Evolutionary conservation across 2,888 invertebrate species (phyloP).

Genomic region (Sinentomon sp.): DNA sequence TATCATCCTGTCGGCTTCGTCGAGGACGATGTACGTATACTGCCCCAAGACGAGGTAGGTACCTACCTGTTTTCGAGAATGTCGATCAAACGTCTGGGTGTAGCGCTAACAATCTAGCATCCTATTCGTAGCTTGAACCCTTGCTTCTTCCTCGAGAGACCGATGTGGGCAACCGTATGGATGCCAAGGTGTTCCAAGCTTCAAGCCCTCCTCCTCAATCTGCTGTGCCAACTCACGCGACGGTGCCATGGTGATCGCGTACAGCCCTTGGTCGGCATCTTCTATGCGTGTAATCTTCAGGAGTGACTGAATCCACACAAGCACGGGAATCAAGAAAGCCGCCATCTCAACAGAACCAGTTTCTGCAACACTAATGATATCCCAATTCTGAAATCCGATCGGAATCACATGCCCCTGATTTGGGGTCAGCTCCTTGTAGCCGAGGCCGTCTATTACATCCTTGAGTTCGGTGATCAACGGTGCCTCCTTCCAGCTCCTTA

Average conservation of each 20-base stretch:
- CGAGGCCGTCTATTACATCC: conserved; percentile 78
- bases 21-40: conserved; percentile 89
- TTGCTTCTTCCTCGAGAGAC: conserved; percentile 90
- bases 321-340: conserved; percentile 84
- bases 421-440: conserved; percentile 93
- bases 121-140: conserved; percentile 85
- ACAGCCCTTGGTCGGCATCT: conserved; percentile 41
- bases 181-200: conserved; percentile 89
- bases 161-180: conserved; percentile 89
- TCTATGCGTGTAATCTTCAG: conserved; percentile 69
- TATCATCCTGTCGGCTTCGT: conserved; percentile 98
- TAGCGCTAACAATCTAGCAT: conserved; percentile 98
- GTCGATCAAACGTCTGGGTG: conserved; percentile 95
- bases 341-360: conserved; percentile 97
- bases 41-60: conserved; percentile 83
- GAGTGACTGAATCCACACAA: conserved; percentile 91
- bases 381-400: conserved; percentile 69
- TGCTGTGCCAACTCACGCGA: conserved; percentile 98
- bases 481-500: conserved; percentile 83
- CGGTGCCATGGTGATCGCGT: conserved; percentile 94
- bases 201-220: conserved; percentile 94
- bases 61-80: conserved; percentile 93
- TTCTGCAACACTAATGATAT: conserved; percentile 98
- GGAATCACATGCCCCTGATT: conserved; percentile 99
- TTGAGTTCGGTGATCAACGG: conserved; percentile 63